phyloP scores from a whole-genome alignment of 2,113 vertebrate genomes.

The Jaculus jaculus region DNA sequence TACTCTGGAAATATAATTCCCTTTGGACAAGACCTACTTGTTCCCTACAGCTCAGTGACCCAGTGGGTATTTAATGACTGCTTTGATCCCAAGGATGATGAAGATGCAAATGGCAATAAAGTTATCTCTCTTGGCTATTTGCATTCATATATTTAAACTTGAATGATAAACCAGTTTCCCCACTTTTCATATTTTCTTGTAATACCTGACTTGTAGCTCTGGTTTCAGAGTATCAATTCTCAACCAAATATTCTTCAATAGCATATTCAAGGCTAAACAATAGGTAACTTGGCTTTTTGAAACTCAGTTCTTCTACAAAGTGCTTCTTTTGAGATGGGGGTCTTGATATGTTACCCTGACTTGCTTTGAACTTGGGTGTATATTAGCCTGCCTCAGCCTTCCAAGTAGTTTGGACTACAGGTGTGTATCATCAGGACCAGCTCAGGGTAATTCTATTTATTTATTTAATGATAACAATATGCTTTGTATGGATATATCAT shows the following conservation, averaged over 20 bases:
- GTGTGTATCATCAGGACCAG: not conserved
- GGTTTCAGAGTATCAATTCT: constrained; percentile 6
- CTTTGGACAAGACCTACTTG: not conserved
- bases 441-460: not conserved
- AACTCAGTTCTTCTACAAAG: not conserved
- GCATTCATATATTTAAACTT: not conserved
- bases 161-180: constrained; percentile 52
- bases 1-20: not conserved
- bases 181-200: constrained; percentile 26
- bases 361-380: not conserved
- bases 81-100: constrained; percentile 25
- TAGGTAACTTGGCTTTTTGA: constrained; percentile 39
- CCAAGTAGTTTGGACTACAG: not conserved
- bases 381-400: not conserved
- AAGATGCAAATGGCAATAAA: constrained; percentile 3
- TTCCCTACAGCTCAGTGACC: constrained; percentile 14
- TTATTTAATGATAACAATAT: too few relatives aligned
- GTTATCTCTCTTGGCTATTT: constrained; percentile 48
- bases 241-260: constrained; percentile 21
- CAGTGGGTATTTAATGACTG: constrained; percentile 29
- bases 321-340: not conserved
- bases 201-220: constrained; percentile 50
- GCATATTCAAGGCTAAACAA: constrained; percentile 19
- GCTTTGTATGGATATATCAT: too few relatives aligned
- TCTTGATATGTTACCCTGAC: not conserved